Evolutionary conservation across 2,888 invertebrate genomes (phyloP).

Genomic region (Lobophora halterata): DNA sequence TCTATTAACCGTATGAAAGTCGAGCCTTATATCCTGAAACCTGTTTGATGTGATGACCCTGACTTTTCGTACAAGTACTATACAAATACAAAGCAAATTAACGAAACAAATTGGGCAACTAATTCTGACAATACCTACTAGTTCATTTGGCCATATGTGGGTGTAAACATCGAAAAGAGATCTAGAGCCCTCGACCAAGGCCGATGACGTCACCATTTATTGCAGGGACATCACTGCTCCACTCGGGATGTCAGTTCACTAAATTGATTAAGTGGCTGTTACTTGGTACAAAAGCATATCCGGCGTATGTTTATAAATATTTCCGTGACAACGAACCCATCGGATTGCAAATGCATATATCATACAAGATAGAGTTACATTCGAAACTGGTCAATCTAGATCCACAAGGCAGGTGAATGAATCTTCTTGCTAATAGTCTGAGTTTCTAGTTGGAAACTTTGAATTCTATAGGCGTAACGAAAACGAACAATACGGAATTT

Average conservation of each 20-base stretch:
- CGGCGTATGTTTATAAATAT: conserved; percentile 48
- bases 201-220: conserved; percentile 67
- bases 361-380: conserved; percentile 38
- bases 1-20: conserved; percentile 3
- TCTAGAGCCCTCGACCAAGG: conserved; percentile 64
- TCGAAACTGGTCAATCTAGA: conserved; percentile 52
- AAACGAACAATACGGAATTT: not conserved
- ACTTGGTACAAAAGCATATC: conserved; percentile 43
- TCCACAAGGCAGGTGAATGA: conserved; percentile 25
- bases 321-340: conserved; percentile 48
- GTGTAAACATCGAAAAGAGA: conserved; percentile 57
- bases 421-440: conserved; percentile 21
- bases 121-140: conserved; percentile 23
- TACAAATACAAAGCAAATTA: not conserved
- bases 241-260: conserved; percentile 46
- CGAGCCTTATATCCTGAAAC: conserved; percentile 1
- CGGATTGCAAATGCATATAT: conserved; percentile 48
- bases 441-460: not conserved
- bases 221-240: conserved; percentile 40
- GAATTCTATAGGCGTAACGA: not conserved
- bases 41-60: conserved; percentile 1
- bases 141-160: conserved; percentile 42
- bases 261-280: conserved; percentile 65
- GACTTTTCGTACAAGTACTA: not conserved
- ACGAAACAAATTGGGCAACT: not conserved